Evolutionary conservation across 2,797 vertebrate species (phyloP).

Genomic region (Pyrocephalus nanus): DNA sequence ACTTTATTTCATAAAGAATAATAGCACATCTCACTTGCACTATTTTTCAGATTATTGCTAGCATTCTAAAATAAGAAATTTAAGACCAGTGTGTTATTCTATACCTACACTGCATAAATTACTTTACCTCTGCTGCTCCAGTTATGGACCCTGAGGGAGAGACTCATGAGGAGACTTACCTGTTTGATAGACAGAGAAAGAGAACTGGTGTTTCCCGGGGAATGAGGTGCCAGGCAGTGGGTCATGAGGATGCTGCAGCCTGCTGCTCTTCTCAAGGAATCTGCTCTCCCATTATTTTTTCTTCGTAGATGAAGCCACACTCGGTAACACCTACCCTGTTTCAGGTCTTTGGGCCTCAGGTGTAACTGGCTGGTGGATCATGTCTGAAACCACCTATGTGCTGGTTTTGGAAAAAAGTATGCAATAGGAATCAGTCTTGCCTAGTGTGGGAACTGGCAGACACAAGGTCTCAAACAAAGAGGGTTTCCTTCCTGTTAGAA

Average conservation of each 20-base stretch:
- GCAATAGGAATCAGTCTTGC: not conserved
- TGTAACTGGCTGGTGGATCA: not conserved
- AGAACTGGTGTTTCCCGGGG: not conserved
- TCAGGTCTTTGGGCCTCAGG: not conserved
- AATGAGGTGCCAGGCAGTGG: not conserved
- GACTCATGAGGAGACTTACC: not conserved
- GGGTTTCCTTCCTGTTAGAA: not conserved
- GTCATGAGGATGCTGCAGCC: not conserved
- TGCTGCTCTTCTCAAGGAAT: not conserved
- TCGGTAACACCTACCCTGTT: not conserved
- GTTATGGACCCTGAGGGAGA: not conserved
- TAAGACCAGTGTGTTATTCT: not conserved
- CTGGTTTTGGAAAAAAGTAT: not conserved
- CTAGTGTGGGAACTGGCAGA: no score
- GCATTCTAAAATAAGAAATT: not conserved
- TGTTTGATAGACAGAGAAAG: not conserved
- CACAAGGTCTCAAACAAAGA: not conserved
- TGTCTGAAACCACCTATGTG: not conserved
- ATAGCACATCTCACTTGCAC: not conserved
- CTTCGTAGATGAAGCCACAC: not conserved
- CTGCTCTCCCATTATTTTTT: not conserved
- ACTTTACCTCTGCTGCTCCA: not conserved
- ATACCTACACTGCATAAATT: not conserved
- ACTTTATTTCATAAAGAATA: not conserved
- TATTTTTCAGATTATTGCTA: not conserved